Conservation (phyloP, 2,113 vertebrate species). For the Platanista minor region DNA sequence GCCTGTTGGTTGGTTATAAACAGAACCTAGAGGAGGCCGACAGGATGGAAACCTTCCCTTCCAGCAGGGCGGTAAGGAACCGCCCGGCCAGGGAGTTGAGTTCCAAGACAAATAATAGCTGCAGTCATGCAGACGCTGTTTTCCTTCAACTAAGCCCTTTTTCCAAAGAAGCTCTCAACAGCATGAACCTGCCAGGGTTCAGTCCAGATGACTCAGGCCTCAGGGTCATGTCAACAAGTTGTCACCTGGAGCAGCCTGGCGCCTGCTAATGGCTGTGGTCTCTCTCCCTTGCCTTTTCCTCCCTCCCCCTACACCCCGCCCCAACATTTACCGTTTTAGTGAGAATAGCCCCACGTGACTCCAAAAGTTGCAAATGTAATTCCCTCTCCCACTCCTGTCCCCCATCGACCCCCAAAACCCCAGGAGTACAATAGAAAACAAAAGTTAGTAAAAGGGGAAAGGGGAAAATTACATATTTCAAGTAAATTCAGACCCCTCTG, state of each 20-base stretch:
- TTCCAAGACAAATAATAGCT: conserved; percentile 49
- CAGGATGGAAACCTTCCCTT: conserved; percentile 23
- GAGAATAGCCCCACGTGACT: not conserved
- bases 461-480: not conserved
- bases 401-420: not conserved
- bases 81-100: not conserved
- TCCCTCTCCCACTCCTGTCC: not conserved
- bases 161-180: conserved; percentile 38
- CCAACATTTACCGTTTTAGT: not conserved
- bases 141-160: conserved; percentile 34
- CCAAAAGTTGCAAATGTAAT: not conserved
- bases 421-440: not conserved
- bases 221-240: not conserved
- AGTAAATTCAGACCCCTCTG: not conserved
- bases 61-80: not conserved
- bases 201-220: conserved; percentile 19
- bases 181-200: conserved; percentile 10
- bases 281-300: not conserved
- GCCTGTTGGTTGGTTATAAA: not conserved
- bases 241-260: not conserved
- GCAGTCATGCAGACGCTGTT: conserved; percentile 34
- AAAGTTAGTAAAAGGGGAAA: not conserved
- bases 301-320: too few species aligned
- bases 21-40: not conserved
- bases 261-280: not conserved